Base-by-base conservation (phyloP, 2,113 vertebrate genomes). In the Aphelocoma coerulescens region DNA sequence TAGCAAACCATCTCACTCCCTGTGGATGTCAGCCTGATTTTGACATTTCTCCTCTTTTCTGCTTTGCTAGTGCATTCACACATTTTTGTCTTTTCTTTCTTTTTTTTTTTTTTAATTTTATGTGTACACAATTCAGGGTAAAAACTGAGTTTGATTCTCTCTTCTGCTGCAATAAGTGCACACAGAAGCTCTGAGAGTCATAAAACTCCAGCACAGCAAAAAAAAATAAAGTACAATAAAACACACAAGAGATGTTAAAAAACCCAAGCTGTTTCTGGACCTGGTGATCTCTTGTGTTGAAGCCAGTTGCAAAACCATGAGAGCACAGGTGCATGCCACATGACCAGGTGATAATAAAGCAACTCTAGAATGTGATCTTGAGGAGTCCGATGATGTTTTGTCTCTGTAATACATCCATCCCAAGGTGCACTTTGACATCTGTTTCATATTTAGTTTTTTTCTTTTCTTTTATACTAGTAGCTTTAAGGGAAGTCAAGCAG, bases 271-370 rank as follows among this genome's bases (percentile, higher is more conserved):
- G 68, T 96, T 95, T 97, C 96, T 95, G 95, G 95, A 93, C 63
- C 44, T 78, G 54, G 59, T 80, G 44, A 97, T 41, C 57, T 72
- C 75, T 95, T 61, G 16, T 39, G 55, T 58, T 90, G 88, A 94
- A 97, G 92, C 87, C 74, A 88, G 94, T 82, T 96, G 89, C 94
- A 93, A 84, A 95, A 67, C 83, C 79, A 86, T 68, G 32, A 78
- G 83, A 79, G 61, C 59, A 89, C 97, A 98, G 97, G 97, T 98
- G 97, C 51, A 95, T 8, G 6, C 96, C 98, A 98, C 95, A 98
- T 98, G 97, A 97, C 91, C 92, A 96, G 91, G 96, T 97, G 95
- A 96, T 88, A 94, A 94, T 81, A 95, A 91, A 95, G 89, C 68
- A 96, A 97, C 78, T 62, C 68, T 88, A 95, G 54, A 81, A 97